These are phyloP conservation scores for Rhodinocichla rosea DNA, from an alignment of 2,113 vertebrate species.

Conservation along the genomic window DNA sequence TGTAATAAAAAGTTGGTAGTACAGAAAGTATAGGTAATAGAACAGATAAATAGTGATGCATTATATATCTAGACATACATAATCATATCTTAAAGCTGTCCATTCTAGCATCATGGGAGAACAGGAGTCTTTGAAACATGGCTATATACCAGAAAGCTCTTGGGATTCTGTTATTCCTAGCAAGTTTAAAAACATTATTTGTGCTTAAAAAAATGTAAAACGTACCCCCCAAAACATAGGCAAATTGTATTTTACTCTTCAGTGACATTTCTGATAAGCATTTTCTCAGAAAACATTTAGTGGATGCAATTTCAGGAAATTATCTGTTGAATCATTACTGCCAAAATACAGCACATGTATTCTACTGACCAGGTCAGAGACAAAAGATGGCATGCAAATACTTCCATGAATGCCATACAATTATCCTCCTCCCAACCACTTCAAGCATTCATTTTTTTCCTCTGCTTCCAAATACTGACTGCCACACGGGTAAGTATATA, in stretches of 20 bases:
- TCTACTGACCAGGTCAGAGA: neutral
- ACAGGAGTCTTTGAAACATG: neutral
- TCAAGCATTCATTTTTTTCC: neutral
- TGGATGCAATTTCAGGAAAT: neutral
- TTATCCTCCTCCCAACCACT: neutral
- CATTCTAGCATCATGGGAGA: neutral
- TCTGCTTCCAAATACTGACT: neutral
- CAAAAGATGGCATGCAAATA: neutral
- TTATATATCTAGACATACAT: neutral
- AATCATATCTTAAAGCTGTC: neutral
- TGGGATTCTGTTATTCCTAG: neutral
- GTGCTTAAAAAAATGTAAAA: neutral
- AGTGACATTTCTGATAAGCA: neutral
- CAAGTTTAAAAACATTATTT: neutral
- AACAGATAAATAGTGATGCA: neutral
- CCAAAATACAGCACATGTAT: neutral
- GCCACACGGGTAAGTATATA: neutral
- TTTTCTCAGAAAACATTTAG: neutral
- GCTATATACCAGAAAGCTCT: neutral
- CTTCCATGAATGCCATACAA: neutral
- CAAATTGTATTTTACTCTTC: neutral
- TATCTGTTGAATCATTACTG: neutral
- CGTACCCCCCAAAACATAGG: rapidly evolving
- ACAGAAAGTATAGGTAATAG: neutral
- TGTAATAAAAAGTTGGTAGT: neutral